Percentiles rank a stretch among this genome's conserved stretches.
phyloP scores from a whole-genome alignment of 2,888 invertebrate genomes.

The Melanophora roralis region DNA sequence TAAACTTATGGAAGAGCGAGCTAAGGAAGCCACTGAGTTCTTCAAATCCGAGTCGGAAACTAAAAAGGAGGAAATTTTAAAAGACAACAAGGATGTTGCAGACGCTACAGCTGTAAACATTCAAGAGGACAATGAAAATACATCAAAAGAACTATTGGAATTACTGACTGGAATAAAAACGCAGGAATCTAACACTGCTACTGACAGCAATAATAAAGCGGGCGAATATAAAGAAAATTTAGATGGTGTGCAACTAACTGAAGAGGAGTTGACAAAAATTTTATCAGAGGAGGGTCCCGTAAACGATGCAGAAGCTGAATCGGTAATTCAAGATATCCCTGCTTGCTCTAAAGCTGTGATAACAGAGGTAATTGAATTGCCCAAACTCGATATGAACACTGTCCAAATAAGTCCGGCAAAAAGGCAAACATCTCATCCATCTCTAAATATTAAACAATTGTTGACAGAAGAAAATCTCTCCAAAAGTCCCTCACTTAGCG shows the following conservation, averaged over 20 bases:
- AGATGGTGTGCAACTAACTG: conserved; percentile 34
- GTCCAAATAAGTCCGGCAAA: conserved; percentile 64
- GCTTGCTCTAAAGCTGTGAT: conserved; percentile 51
- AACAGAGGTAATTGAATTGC: conserved; percentile 68
- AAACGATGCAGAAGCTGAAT: not conserved
- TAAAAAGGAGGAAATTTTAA: conserved; percentile 64
- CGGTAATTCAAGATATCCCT: conserved; percentile 17
- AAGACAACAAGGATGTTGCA: conserved; percentile 48
- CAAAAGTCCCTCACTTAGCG: conserved; percentile 78
- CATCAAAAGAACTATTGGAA: not conserved
- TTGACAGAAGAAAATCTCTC: conserved; percentile 66
- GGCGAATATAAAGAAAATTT: conserved; percentile 15
- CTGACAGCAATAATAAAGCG: not conserved
- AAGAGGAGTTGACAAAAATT: conserved; percentile 37
- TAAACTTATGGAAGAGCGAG: conserved; percentile 83
- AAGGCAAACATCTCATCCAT: conserved; percentile 57
- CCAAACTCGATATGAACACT: conserved; percentile 69
- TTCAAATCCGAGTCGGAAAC: conserved; percentile 82
- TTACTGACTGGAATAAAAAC: conserved; percentile 23
- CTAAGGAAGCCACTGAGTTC: conserved; percentile 85
- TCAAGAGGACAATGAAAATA: not conserved
- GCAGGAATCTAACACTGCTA: not conserved
- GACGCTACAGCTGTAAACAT: not conserved
- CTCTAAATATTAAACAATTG: conserved; percentile 67
- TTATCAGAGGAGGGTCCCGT: conserved; percentile 16